These are phyloP conservation scores for Dorcus hopei DNA, from an alignment of 2,888 invertebrate genomes.

Conservation along the genomic window DNA sequence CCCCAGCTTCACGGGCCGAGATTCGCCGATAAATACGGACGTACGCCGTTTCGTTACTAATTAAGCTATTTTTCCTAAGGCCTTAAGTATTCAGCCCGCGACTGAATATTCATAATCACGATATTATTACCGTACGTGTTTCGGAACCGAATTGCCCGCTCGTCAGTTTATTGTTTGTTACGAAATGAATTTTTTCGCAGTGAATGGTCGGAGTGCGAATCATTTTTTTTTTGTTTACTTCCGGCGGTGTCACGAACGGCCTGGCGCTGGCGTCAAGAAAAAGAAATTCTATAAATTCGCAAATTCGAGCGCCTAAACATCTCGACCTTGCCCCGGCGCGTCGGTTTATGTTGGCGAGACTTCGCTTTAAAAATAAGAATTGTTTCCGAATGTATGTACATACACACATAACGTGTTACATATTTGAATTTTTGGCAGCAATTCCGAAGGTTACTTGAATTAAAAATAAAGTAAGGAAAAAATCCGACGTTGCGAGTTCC, in stretches of 20 bases:
- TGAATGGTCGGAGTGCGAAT: too few relatives aligned
- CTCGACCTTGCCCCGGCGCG: too few relatives aligned
- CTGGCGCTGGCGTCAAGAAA: too few relatives aligned
- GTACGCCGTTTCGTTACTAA: constrained; percentile 6
- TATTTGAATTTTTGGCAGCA: constrained; percentile 8
- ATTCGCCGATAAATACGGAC: constrained; percentile 11
- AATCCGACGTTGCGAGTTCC: too few relatives aligned
- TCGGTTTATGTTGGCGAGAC: background rate
- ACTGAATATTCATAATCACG: background rate
- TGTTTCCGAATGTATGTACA: constrained; percentile 10
- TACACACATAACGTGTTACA: constrained; percentile 1
- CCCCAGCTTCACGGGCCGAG: constrained; percentile 14
- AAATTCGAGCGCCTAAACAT: too few relatives aligned
- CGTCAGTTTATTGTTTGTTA: too few relatives aligned
- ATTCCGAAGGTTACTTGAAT: background rate
- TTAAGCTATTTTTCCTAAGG: constrained; percentile 1
- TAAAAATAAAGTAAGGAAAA: background rate
- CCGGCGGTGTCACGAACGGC: too few relatives aligned
- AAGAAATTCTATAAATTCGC: too few relatives aligned
- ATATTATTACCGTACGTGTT: too few relatives aligned
- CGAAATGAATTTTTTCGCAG: too few relatives aligned
- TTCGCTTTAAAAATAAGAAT: constrained; percentile 4
- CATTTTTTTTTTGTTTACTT: too few relatives aligned
- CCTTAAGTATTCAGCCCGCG: background rate
- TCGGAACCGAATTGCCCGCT: too few relatives aligned